These are phyloP conservation scores for Anarhynchus alexandrinus DNA, from an alignment of 2,113 vertebrate genomes.

Conservation along the genomic window DNA sequence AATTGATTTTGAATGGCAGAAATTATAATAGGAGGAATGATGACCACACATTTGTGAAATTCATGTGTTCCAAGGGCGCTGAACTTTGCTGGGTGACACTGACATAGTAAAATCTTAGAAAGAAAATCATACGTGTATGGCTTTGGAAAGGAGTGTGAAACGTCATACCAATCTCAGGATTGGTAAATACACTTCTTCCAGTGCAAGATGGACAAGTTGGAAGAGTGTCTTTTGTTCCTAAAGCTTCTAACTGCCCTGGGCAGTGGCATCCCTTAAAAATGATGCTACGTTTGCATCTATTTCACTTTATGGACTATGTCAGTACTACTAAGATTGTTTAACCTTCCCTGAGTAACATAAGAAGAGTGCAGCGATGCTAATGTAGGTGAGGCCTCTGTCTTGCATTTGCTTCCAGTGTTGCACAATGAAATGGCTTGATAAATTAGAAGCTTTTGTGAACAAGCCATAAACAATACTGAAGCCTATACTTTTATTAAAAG, in stretches of 20 bases:
- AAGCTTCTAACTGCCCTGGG: neutral
- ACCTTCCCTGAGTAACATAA: neutral
- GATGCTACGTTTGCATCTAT: neutral
- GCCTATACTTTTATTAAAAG: constrained; percentile 46
- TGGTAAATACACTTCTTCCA: neutral
- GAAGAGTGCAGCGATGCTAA: neutral
- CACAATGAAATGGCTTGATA: constrained; percentile 36
- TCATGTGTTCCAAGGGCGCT: neutral
- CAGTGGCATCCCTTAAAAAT: neutral
- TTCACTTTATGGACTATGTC: neutral
- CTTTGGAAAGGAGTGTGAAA: neutral
- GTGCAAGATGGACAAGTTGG: neutral
- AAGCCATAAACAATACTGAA: constrained; percentile 30
- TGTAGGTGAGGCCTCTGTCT: neutral
- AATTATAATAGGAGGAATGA: neutral
- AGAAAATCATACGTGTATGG: neutral
- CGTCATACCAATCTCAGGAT: neutral
- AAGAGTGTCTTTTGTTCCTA: neutral
- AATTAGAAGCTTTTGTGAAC: constrained; percentile 59
- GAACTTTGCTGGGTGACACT: neutral
- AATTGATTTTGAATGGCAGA: neutral
- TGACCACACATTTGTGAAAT: neutral
- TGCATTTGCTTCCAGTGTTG: neutral
- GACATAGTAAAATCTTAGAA: neutral
- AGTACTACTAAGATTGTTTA: neutral